Evolutionary conservation across 2,797 vertebrate genomes (phyloP), one percentile per base, ranked within the genome.

Genomic region (Margarornis squamiger): DNA sequence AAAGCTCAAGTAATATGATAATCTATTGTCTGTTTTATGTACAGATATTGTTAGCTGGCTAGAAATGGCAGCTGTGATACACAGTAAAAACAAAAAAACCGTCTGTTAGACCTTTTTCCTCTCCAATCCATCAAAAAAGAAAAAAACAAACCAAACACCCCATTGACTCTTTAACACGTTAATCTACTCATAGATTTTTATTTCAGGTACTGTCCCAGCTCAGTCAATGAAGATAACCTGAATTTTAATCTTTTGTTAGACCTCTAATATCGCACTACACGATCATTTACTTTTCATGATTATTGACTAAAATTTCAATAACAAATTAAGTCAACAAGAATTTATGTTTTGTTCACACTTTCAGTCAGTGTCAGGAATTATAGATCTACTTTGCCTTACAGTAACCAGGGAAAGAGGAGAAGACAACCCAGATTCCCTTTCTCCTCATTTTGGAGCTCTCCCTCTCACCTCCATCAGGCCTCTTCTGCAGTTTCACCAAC

Each of bases 291-390:
- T 97, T 97, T 96, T 94, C 95, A 96, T 94, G 85, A 97, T 96
- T 97, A 98, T 97, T 97, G 97, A 98, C 96, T 96, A 94, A 87
- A 95, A 97, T 98, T 97, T 97, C 96, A 96, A 96, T 97, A 97
- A 94, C 86, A 96, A 97, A 97, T 97, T 97, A 97, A 97, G 92
- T 95, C 97, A 97, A 97, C 89, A 96, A 94, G 91, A 97, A 98
- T 97, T 97, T 97, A 96, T 97, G 94, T 91, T 96, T 97, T 73
- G 58, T 91, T 96, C 92, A 87, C 95, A 93, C 90, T 96, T 97
- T 96, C 83, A 95, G 96, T 94, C 97, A 96, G 79, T 96, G 88
- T 97, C 95, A 97, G 95, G 85, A 95, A 96, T 95, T 97, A 98
- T 88, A 74, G 96, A 97, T 97, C 95, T 96, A 66, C 65, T 96